Evolutionary conservation across 2,113 vertebrate species (phyloP), one percentile per base, ranked within the genome.

Genomic region (Epinephelus cyanopodus): DNA sequence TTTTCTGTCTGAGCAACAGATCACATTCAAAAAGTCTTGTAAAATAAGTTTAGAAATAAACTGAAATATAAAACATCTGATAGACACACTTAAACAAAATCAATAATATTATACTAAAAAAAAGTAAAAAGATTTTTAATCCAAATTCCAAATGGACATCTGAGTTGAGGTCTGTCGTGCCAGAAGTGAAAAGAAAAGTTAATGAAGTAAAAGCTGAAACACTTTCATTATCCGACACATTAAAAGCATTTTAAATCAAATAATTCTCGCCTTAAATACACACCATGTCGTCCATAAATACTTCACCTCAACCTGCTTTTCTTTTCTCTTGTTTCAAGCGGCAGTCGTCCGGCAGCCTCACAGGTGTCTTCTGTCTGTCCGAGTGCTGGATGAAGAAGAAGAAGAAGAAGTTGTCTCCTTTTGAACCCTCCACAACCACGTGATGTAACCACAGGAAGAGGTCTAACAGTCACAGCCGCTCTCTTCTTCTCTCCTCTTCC

Each of bases 391-490:
- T 87, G 90, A 87, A 83, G 90, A 90, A 82, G 84, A 88, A 91
- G 89, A 87, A 94, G 94, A 91, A 91, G 87, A 71, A 80, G 89
- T 73, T 8, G 89, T 79, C 94, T 92, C 91, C 90, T 95, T 94
- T 95, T 96, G 93, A 96, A 96, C 73, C 90, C 89, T 87, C 74
- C 67, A 15, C 10, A 57, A 50, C 77, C 95, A 96, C 94, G 94
- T 96, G 95, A 90, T 73, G 86, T 57, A 89, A 95, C 95, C 95
- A 96, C 95, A 95, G 95, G 95, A 96, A 96, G 95, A 94, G 95
- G 95, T 95, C 79, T 93, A 96, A 96, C 95, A 95, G 95, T 95
- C 95, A 90, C 80, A 82, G 87, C 48, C 85, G 81, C 84, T 87
- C 84, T 92, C 84, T 75, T 84, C 42, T 45, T 45, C 42, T 87